Evolutionary conservation across 2,113 vertebrate species (phyloP).

Genomic region (Lophochroa leadbeateri): DNA sequence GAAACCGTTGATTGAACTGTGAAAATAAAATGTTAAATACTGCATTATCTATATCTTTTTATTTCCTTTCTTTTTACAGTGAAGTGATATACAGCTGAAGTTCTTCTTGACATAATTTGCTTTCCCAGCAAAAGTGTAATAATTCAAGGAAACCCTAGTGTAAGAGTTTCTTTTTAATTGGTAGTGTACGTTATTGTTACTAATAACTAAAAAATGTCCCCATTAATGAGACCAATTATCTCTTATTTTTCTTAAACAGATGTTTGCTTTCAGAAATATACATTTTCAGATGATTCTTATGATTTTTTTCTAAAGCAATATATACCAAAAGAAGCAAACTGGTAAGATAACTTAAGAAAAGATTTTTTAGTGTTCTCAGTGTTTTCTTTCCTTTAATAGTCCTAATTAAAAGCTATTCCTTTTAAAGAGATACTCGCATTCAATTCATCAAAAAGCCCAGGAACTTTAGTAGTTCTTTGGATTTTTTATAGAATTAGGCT

Average conservation of each 20-base stretch:
- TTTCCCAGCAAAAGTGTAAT: background rate
- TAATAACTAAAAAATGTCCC: background rate
- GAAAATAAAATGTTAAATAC: background rate
- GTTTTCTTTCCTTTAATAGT: background rate
- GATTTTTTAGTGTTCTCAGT: background rate
- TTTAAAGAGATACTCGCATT: background rate
- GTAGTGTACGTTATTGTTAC: background rate
- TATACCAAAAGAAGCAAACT: background rate
- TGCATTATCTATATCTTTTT: background rate
- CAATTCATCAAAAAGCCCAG: background rate
- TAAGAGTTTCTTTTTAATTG: background rate
- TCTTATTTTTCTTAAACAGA: background rate
- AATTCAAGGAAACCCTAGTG: background rate
- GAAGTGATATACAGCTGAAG: background rate
- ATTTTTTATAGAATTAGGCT: background rate
- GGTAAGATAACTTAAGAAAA: background rate
- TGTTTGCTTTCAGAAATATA: background rate
- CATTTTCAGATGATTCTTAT: background rate
- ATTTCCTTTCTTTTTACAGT: background rate
- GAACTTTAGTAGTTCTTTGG: background rate
- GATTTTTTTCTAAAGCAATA: background rate
- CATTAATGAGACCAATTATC: background rate
- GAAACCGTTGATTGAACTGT: rapidly evolving
- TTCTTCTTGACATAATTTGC: background rate
- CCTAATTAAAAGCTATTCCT: background rate